These are phyloP conservation scores for Lophochroa leadbeateri DNA, from an alignment of 2,113 vertebrate genomes.

Conservation along the genomic window DNA sequence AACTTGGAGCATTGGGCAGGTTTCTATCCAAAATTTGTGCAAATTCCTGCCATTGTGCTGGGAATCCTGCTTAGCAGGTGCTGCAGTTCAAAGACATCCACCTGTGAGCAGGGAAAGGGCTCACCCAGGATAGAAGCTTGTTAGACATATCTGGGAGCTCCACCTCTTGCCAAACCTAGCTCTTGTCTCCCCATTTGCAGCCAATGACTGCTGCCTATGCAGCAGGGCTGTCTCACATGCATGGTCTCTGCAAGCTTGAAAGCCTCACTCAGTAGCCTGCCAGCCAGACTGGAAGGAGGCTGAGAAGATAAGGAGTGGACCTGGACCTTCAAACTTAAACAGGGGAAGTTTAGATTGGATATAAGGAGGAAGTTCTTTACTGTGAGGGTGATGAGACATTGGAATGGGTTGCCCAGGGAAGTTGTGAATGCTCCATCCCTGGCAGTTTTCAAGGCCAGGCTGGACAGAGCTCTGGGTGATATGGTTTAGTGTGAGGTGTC, in stretches of 20 bases:
- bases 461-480: too few species aligned
- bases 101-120: neutral
- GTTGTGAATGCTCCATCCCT: too few species aligned
- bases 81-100: neutral
- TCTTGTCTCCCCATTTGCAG: neutral
- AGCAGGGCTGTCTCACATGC: neutral
- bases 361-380: too few species aligned
- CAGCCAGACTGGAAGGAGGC: fast-evolving
- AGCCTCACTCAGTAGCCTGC: neutral
- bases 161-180: neutral
- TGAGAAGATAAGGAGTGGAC: neutral
- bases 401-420: too few species aligned
- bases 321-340: too few species aligned
- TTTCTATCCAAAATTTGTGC: neutral
- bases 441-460: too few species aligned
- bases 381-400: too few species aligned
- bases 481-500: too few species aligned
- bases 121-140: fast-evolving
- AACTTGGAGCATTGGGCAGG: neutral
- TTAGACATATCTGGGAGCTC: neutral
- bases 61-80: neutral
- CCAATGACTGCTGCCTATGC: neutral
- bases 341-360: too few species aligned
- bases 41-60: neutral
- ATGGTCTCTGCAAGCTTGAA: neutral